Percentiles rank a stretch among this genome's conserved stretches.
These are phyloP conservation scores for Chroicocephalus ridibundus DNA, from an alignment of 2,113 vertebrate genomes.

Conservation along the genomic window DNA sequence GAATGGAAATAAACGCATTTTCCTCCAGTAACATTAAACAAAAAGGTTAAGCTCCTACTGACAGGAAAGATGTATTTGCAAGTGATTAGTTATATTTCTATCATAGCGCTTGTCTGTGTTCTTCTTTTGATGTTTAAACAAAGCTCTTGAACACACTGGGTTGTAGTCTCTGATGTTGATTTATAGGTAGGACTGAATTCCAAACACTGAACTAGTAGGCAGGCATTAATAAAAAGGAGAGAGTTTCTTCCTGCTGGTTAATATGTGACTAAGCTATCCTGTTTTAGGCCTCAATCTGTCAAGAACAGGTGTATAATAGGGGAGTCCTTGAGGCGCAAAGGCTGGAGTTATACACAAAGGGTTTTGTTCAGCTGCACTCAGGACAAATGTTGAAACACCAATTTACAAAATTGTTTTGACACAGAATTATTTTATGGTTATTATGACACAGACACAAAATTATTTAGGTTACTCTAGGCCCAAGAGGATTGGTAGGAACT, in stretches of 20 bases:
- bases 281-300: constrained; percentile 77
- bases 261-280: constrained; percentile 70
- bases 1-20: constrained; percentile 70
- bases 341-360: constrained; percentile 56
- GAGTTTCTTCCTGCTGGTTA: constrained; percentile 75
- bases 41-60: constrained; percentile 83
- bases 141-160: constrained; percentile 80
- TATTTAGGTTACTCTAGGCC: neutral
- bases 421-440: constrained; percentile 59
- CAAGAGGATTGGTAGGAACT: constrained; percentile 22
- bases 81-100: constrained; percentile 84
- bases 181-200: constrained; percentile 83
- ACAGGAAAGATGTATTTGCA: constrained; percentile 83
- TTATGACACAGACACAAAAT: constrained; percentile 39
- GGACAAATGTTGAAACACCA: constrained; percentile 58
- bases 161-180: constrained; percentile 83
- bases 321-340: constrained; percentile 72
- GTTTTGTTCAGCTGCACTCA: constrained; percentile 38
- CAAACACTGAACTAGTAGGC: constrained; percentile 75
- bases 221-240: constrained; percentile 74
- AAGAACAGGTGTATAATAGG: constrained; percentile 70
- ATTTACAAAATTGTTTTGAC: constrained; percentile 65
- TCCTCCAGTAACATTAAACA: constrained; percentile 77
- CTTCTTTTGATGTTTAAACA: constrained; percentile 85
- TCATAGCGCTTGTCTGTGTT: constrained; percentile 75